These are phyloP conservation scores for Beroe forskalii DNA, from an alignment of 37 sponge, comb jelly and placozoan genomes.

Conservation along the genomic window DNA sequence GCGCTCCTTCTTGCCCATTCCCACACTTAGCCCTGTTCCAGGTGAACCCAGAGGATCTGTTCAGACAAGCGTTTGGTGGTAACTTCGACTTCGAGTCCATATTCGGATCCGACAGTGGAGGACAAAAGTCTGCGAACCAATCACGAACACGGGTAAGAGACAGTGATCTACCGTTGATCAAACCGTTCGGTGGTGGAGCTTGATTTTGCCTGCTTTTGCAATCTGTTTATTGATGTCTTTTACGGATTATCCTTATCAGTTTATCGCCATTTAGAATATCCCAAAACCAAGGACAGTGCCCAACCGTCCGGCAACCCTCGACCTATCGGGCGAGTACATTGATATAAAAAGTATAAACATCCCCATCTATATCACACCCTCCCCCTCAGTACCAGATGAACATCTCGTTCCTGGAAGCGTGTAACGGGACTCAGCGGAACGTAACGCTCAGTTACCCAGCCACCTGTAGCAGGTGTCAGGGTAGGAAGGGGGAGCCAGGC, in stretches of 20 bases:
- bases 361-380: background rate
- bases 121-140: slow-evolving; percentile 8
- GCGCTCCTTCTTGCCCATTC: no score
- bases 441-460: slow-evolving; percentile 30
- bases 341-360: no score
- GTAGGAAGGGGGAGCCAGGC: slow-evolving; percentile 51
- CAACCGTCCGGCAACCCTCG: no score
- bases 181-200: no score
- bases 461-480: slow-evolving; percentile 39
- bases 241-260: no score
- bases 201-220: no score
- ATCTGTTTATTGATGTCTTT: no score
- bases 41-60: slow-evolving; percentile 46
- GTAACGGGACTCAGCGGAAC: slow-evolving; percentile 20
- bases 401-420: slow-evolving; percentile 40
- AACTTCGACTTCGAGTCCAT: slow-evolving; percentile 55
- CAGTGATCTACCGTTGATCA: background rate
- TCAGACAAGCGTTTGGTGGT: slow-evolving; percentile 54
- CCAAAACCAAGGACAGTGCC: no score
- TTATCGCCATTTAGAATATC: no score
- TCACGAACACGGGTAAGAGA: background rate
- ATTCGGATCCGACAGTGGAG: slow-evolving; percentile 23
- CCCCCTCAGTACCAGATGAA: slow-evolving; percentile 22
- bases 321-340: no score
- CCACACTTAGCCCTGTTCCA: background rate